These are phyloP conservation scores for Acromyrmex heyeri DNA, from an alignment of 1,140 invertebrate genomes.

Conservation along the genomic window DNA sequence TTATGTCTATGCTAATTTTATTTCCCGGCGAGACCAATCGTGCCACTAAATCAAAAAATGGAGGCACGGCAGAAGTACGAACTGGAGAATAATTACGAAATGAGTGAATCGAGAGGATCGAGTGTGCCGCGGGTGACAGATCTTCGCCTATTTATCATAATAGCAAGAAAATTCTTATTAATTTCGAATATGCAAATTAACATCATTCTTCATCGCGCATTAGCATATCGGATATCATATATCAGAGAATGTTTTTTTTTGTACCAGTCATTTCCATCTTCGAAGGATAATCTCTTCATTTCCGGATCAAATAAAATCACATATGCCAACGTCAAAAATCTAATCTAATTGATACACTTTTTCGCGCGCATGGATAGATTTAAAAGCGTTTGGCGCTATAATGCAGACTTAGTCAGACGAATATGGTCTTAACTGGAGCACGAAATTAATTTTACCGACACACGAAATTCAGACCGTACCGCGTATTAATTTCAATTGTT, in stretches of 20 bases:
- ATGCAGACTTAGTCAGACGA: background rate
- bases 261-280: background rate
- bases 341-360: background rate
- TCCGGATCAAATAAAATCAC: background rate
- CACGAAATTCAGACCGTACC: background rate
- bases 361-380: background rate
- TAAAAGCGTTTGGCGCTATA: conserved; percentile 13
- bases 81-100: conserved; percentile 33
- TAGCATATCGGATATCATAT: conserved; percentile 23
- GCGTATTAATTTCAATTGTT: conserved; percentile 35
- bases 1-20: conserved; percentile 84
- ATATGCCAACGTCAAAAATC: background rate
- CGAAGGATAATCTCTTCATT: background rate
- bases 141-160: conserved; percentile 26
- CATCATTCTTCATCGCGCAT: background rate
- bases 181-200: conserved; percentile 6
- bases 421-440: conserved; percentile 34
- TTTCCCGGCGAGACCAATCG: conserved; percentile 80
- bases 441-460: conserved; percentile 31
- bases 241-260: background rate
- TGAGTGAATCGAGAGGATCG: background rate
- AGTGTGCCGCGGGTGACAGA: background rate
- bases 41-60: conserved; percentile 73
- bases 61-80: conserved; percentile 4
- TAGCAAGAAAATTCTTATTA: conserved; percentile 6